A percentile compares a stretch with the other conserved stretches of the same genome.
Conservation (phyloP, 2,888 invertebrate species). For the Cephus runcator region DNA sequence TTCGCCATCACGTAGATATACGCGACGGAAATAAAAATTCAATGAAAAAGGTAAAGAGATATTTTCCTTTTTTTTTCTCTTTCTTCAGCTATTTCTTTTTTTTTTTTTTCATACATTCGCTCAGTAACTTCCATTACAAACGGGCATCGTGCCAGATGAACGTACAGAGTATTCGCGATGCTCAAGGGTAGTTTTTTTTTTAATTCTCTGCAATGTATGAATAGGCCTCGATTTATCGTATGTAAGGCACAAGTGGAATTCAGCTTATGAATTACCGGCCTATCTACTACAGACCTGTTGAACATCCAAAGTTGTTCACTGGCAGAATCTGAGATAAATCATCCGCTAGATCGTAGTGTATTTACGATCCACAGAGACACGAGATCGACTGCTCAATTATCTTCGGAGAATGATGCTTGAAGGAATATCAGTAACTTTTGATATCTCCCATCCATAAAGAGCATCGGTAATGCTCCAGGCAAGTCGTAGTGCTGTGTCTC, state of each 20-base stretch:
- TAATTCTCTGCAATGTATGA: neutral
- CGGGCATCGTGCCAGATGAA: neutral
- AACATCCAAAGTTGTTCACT: neutral
- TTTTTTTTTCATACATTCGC: conserved; percentile 14
- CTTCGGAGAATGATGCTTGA: neutral
- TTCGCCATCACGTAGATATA: neutral
- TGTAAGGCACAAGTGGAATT: neutral
- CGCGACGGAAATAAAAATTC: neutral
- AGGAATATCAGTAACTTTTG: neutral
- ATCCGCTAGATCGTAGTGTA: neutral
- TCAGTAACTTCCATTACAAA: conserved; percentile 2
- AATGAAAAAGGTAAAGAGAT: conserved; percentile 4
- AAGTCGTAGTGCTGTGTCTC: neutral
- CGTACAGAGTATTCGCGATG: conserved; percentile 4
- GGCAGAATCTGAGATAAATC: neutral
- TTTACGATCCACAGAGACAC: neutral
- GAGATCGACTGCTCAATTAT: neutral
- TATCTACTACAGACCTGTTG: neutral
- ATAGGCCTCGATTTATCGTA: neutral
- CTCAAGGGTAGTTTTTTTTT: conserved; percentile 12
- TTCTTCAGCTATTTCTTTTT: conserved; percentile 11
- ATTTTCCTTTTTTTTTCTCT: neutral
- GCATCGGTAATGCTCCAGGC: neutral
- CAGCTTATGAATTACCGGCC: neutral
- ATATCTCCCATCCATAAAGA: neutral